Conservation (phyloP, 2,113 vertebrate genomes). For the Limnothrissa miodon region DNA sequence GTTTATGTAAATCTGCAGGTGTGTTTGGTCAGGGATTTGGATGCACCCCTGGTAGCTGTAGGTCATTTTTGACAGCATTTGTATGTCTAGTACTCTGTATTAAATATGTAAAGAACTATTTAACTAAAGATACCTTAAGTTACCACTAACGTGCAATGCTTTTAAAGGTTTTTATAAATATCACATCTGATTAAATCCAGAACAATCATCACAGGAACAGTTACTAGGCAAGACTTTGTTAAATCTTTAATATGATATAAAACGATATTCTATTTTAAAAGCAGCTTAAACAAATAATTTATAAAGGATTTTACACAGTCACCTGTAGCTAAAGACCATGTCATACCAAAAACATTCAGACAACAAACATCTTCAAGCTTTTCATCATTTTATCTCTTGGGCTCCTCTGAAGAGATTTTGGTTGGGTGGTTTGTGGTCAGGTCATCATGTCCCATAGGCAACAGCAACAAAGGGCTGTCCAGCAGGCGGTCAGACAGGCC, state of each 20-base stretch:
- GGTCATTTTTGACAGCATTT: not conserved
- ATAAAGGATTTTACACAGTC: not conserved
- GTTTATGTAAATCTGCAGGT: not conserved
- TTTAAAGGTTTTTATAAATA: not conserved
- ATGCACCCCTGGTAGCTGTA: not conserved
- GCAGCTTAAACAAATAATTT: not conserved
- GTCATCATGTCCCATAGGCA: constrained; percentile 90
- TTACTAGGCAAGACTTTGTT: not conserved
- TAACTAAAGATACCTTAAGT: not conserved
- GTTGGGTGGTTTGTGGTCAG: constrained; percentile 45
- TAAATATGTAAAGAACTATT: not conserved
- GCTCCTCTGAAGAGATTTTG: not conserved
- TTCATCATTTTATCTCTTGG: not conserved
- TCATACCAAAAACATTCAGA: not conserved
- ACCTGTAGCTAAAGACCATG: not conserved
- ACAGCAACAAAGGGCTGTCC: constrained; percentile 87
- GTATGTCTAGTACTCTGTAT: not conserved
- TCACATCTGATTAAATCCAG: not conserved
- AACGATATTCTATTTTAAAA: not conserved
- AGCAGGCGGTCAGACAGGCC: constrained; percentile 81
- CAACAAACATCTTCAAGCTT: constrained; percentile 1
- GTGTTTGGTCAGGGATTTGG: not conserved
- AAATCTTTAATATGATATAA: not conserved
- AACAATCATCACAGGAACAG: not conserved
- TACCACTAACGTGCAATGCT: not conserved